Conservation (phyloP, 1,140 invertebrate genomes). For the Oryzaephilus surinamensis region DNA sequence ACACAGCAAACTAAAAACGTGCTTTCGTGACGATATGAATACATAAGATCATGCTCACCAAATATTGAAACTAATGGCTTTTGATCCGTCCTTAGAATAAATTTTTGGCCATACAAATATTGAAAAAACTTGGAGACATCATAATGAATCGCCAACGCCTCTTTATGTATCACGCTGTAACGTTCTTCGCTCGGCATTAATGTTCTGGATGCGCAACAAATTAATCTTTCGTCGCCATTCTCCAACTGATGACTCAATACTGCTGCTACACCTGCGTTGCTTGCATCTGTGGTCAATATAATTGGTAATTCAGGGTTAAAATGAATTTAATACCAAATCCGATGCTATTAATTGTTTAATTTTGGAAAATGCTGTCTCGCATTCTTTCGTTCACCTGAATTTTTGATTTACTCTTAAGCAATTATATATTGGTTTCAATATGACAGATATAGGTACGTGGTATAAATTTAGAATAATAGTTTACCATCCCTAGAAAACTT, state of each 20-base stretch:
- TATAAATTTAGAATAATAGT: constrained; percentile 33
- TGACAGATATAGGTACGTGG: constrained; percentile 15
- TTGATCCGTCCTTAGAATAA: constrained; percentile 40
- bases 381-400: too few species aligned
- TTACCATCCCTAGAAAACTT: constrained; percentile 29
- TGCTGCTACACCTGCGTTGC: constrained; percentile 6
- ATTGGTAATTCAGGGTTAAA: constrained; percentile 7
- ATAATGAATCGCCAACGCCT: constrained; percentile 20
- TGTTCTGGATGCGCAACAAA: constrained; percentile 17
- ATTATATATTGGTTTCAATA: constrained; percentile 23
- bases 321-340: constrained; percentile 19
- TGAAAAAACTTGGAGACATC: constrained; percentile 29
- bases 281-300: constrained; percentile 7
- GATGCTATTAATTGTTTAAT: constrained; percentile 22
- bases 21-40: too few species aligned
- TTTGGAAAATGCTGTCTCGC: constrained; percentile 17
- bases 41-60: too few species aligned
- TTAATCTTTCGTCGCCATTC: constrained; percentile 14
- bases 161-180: constrained; percentile 21
- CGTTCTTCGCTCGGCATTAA: constrained; percentile 14
- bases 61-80: constrained; percentile 32
- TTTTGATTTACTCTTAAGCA: constrained; percentile 16
- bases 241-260: constrained; percentile 6
- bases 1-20: too few species aligned
- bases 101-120: constrained; percentile 36